phyloP scores from a whole-genome alignment of 2,888 invertebrate species.

The Apotomis capreana region DNA sequence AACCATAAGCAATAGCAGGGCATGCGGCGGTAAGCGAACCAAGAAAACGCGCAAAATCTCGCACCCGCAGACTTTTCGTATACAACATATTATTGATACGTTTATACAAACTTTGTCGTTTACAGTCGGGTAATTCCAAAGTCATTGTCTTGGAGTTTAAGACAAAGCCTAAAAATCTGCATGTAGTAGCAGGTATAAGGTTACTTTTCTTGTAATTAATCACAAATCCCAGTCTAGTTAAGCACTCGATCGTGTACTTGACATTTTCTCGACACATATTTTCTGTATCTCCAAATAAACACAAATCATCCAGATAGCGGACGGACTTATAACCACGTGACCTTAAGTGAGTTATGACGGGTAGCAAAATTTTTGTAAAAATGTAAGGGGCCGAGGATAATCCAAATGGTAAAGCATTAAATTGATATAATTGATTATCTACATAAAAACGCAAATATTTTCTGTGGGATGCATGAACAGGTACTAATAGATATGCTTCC shows the following conservation, averaged over 20 bases:
- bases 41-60: slow-evolving; percentile 2
- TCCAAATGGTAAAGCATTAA: too few species aligned
- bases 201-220: not conserved
- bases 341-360: too few species aligned
- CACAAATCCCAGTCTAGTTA: not conserved
- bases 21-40: slow-evolving; percentile 6
- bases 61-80: not conserved
- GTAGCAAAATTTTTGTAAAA: too few species aligned
- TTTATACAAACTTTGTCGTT: not conserved
- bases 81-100: not conserved
- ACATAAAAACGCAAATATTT: too few species aligned
- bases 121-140: too few species aligned
- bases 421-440: too few species aligned
- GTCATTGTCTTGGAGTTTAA: not conserved
- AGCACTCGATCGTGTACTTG: not conserved
- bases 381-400: too few species aligned
- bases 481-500: too few species aligned
- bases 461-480: too few species aligned
- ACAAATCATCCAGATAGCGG: not conserved
- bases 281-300: not conserved
- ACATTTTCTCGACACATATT: not conserved
- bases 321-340: too few species aligned
- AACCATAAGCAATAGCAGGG: slow-evolving; percentile 2
- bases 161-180: slow-evolving; percentile 4
- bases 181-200: not conserved